Evolutionary conservation across 2,888 invertebrate genomes (phyloP), one percentile per base, ranked within the genome.

Genomic region (Salticus scenicus): DNA sequence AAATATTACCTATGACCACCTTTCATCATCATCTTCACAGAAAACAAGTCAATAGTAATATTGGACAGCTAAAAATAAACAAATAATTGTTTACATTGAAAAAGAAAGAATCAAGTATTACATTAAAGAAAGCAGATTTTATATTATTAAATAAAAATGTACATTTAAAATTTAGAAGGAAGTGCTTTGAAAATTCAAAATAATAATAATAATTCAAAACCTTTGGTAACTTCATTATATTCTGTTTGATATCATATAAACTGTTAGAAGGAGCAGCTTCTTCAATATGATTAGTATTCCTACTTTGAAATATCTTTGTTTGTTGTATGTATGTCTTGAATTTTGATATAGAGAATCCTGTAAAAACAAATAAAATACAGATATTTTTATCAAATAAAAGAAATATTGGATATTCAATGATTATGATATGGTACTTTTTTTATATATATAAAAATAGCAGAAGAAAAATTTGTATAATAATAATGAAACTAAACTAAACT

Each of bases 21-120:
- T 79, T 79, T 72, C 78, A 72, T 83, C 87, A 87, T 87, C 24
- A 87, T 31, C 72, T 87, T 87, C 1, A 87, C 72, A 31, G 87
- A 83, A 79, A 83, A 87, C 30, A 42, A 42, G 27, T 79, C 75
- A 67, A 87, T 63, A 8, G 74, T 63, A 64, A 78, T 33, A 66
- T 75, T 51, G 28, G 70, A 64, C 20, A 47, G 30, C 87, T 87
- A 63, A 24, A 64, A 79, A 42, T 17, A 69, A 85, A 8, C 31
- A 37, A 37, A 37, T 7, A 4, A 37, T 37, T 37, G 10, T 37
- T 37, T n/a, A n/a, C n/a, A n/a, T n/a, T n/a, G n/a, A n/a, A n/a
- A n/a, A n/a, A n/a, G n/a, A n/a, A n/a, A n/a, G n/a, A n/a, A n/a
- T n/a, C n/a, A n/a, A n/a, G n/a, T n/a, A n/a, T n/a, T n/a, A n/a